phyloP scores from a whole-genome alignment of 2,113 vertebrate genomes.

The Excalfactoria chinensis region DNA sequence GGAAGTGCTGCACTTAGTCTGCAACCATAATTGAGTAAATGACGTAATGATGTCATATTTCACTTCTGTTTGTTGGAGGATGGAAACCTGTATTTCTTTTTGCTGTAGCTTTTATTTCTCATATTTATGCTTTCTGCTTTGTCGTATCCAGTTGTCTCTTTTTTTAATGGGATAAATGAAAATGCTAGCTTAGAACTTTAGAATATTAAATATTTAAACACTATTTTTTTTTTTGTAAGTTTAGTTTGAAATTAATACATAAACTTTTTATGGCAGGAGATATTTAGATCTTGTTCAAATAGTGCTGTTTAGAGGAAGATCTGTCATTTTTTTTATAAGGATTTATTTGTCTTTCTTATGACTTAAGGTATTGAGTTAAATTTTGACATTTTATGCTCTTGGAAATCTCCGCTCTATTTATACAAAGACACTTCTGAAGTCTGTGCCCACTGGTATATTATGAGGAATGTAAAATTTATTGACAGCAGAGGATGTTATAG shows the following conservation, averaged over 20 bases:
- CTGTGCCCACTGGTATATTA: background rate
- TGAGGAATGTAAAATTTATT: background rate
- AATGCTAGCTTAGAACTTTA: background rate
- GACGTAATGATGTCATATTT: background rate
- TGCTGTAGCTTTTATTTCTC: background rate
- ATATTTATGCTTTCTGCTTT: background rate
- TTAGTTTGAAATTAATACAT: background rate
- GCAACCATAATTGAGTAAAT: background rate
- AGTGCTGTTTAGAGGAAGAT: background rate
- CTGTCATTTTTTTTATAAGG: accelerated
- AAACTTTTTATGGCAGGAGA: background rate
- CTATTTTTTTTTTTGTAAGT: background rate
- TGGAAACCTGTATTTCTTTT: background rate
- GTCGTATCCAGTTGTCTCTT: background rate
- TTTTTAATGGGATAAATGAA: background rate
- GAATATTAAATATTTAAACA: background rate
- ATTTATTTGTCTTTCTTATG: background rate
- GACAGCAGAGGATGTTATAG: background rate
- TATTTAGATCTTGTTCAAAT: background rate
- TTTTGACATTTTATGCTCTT: background rate
- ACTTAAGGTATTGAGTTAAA: background rate
- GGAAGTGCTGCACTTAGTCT: background rate
- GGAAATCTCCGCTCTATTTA: background rate
- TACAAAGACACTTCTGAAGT: background rate
- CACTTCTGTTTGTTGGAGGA: background rate